Base-by-base conservation (phyloP, 2,888 invertebrate genomes). In the Cremastinae sp. region DNA sequence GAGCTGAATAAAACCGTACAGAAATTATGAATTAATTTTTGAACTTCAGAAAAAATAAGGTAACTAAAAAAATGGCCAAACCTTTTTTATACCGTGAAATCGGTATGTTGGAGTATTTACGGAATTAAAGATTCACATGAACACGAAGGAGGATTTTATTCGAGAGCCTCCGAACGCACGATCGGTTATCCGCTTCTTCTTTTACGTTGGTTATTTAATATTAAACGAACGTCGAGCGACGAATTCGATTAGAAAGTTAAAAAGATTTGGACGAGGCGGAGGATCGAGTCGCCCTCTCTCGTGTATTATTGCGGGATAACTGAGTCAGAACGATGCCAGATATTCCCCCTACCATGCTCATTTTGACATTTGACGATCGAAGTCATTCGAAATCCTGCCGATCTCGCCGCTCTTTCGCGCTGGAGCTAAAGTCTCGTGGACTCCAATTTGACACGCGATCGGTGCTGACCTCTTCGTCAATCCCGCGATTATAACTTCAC, bases 271-370 rank as follows among this genome's bases (percentile, higher is more conserved):
- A 62, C 72, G 77, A 56, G 72, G 74, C 72, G 62, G 74, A 56
- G 68, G 59, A 71, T 77, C 81, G 80, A 85, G n/a, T n/a, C n/a
- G n/a, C 83, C 74, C 84, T 80, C 84, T 85, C 84, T 83, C 81
- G 86, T 83, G 85, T 84, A 86, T 88, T 87, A 87, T 85, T 86
- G 84, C 87, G 85, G 84, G 83, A 87, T 88, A 86, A 88, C 88
- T 87, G 86, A 84, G 83, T 56, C 38, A 58, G 58, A 47, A 53
- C 64, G 53, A 43, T 69, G 81, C 82, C 82, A 82, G 85, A 80
- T 80, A 79, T 82, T n/a, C n/a, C 85, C 85, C 85, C 86, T 85
- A 83, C 84, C 82, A 82, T 81, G 79, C 81, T 80, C 80, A 80
- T 82, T 84, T 82, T n/a, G n/a, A n/a, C 83, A 86, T 84, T 81